Base-by-base conservation (phyloP, 2,888 invertebrate genomes). In the Sicus ferrugineus region DNA sequence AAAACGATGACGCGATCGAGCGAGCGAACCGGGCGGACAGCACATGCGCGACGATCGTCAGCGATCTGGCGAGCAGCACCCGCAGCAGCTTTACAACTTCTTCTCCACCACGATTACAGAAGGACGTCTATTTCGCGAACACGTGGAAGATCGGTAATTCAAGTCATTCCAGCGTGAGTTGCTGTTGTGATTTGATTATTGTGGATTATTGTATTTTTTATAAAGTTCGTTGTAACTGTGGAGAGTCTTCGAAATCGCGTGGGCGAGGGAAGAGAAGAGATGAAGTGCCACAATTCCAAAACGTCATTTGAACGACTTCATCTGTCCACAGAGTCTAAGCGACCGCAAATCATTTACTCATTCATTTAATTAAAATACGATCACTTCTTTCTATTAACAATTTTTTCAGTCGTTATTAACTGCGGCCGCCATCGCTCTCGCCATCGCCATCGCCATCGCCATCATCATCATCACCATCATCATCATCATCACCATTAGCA, bases 371-470 rank as follows among this genome's bases (percentile, higher is more conserved):
- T 42, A 4, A 9, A 42, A 42, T 4, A n/a, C 42, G 42, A 42
- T 42, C 42, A 42, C 11, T 9, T 42, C 34, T 9, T 34, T 7
- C 34, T 34, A n/a, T 34, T 14, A 34, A 34, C 34, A 34, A 14
- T 14, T 9, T 14, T 9, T 14, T 34, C 16, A 16, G 42, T 2
- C 3, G 14, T 42, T 42, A 16, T 42, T 42, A 9, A 9, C n/a
- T n/a, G n/a, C 5, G 11, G 7, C 5, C n/a, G 42, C 42, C n/a
- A 4, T 42, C 42, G 70, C 73, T 73, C 68, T 73, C 69, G 71
- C 73, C 71, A 69, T 65, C 58, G 50, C 73, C 71, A 70, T 72
- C 72, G 70, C 67, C 74, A 72, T 67, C 66, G 72, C 70, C 73
- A 74, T 71, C 68, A 62, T 46, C 66, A 50, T 23, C 34, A 68